Conservation (phyloP, 2,888 invertebrate species). For the Drosophila mimica region DNA sequence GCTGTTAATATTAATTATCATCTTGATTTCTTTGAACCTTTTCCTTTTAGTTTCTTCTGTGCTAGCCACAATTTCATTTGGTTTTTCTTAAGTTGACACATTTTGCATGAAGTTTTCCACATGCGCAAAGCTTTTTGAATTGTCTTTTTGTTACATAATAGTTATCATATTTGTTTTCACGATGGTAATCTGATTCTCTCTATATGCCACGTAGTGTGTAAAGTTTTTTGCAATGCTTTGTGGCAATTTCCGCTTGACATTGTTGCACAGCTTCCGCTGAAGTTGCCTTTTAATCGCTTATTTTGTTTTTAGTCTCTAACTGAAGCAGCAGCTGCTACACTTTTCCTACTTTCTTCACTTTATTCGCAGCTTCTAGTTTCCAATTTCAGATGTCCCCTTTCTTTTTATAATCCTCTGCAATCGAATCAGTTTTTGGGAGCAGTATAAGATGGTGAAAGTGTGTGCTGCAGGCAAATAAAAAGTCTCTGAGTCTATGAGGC, state of each 20-base stretch:
- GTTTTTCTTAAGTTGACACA: conserved; percentile 13
- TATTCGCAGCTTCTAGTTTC: conserved; percentile 8
- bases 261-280: conserved; percentile 36
- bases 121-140: conserved; percentile 5
- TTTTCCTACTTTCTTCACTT: conserved; percentile 8
- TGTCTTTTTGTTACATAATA: conserved; percentile 6
- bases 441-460: background rate
- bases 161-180: conserved; percentile 22
- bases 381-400: conserved; percentile 9
- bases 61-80: conserved; percentile 8
- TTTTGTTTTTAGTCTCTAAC: conserved; percentile 21
- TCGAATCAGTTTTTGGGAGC: background rate
- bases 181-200: conserved; percentile 2
- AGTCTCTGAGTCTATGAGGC: background rate
- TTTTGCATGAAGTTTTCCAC: conserved; percentile 4
- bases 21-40: background rate
- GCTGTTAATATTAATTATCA: background rate
- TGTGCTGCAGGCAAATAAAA: too few relatives aligned
- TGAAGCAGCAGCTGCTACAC: conserved; percentile 29
- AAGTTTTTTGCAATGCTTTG: conserved; percentile 3
- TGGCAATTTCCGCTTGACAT: conserved; percentile 28
- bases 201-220: background rate
- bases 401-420: background rate
- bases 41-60: conserved; percentile 4
- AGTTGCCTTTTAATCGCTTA: conserved; percentile 38